Evolutionary conservation across 2,888 invertebrate species (phyloP), one percentile per base, ranked within the genome.

Genomic region (Deilephila elpenor): DNA sequence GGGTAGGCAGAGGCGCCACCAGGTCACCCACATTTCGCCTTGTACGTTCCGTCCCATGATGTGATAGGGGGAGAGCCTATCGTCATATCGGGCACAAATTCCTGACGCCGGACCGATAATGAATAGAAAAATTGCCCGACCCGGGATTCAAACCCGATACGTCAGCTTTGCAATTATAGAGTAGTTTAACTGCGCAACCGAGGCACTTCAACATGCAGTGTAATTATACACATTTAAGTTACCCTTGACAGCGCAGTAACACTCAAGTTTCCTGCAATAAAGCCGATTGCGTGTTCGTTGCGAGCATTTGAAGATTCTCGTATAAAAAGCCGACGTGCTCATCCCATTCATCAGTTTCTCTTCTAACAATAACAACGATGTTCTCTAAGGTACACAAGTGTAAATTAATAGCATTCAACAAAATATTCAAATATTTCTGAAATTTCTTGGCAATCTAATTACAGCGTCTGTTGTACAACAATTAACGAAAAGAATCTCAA

Each of bases 361-460:
- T 82, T 77, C 76, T 80, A 82, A 82, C 83, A 82, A 81, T 84
- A 84, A 82, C 80, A 82, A 84, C 75, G 84, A 89, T 89, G 87
- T 87, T 88, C 86, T 84, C 88, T 82, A 88, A 89, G 87, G 86
- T 89, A 86, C 6, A 34, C 44, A 44, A 44, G 44, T 44, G 44
- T 44, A 11, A 1, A 44, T 44, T 14, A 44, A 11, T 44, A 14
- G 3, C 14, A 3, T 11, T 11, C 44, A 44, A 1, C 44, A 44
- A 44, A 37, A 14, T 20, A 51, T 70, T 11, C 29, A 60, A 14
- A 61, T 61, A 29, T 61, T 61, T 17, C 32, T 32, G 11, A 44
- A 44, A 44, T 44, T 44, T 44, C 11, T 44, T 44, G 14, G 3
- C 14, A 44, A 44, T 11, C 11, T 44, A 14, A 44, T 14, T 44